Percentiles rank a stretch among this genome's conserved stretches.
Conservation (phyloP, 2,113 vertebrate species). For the Carassius auratus region DNA sequence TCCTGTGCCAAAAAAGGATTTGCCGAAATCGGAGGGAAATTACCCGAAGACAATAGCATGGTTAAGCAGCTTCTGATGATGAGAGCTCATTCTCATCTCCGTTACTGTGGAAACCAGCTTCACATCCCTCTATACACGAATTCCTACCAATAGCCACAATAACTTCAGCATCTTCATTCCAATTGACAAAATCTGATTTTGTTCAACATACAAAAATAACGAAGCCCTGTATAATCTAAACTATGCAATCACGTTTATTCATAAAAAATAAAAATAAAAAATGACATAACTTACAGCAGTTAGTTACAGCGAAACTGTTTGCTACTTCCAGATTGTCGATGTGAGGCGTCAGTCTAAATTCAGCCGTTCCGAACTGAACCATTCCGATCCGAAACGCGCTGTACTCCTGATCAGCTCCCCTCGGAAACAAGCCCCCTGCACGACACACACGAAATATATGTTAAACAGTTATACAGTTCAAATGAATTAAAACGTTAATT, state of each 20-base stretch:
- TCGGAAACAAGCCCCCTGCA: slow-evolving; percentile 94
- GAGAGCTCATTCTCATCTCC: slow-evolving; percentile 27
- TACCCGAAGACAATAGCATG: slow-evolving; percentile 13
- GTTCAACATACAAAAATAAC: not conserved
- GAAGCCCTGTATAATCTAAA: not conserved
- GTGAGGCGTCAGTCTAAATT: slow-evolving; percentile 95
- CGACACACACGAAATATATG: slow-evolving; percentile 42
- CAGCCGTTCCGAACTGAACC: slow-evolving; percentile 92
- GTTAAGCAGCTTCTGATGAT: slow-evolving; percentile 8
- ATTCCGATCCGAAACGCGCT: slow-evolving; percentile 98
- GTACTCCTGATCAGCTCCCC: slow-evolving; percentile 98
- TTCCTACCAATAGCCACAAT: not conserved
- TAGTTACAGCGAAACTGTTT: slow-evolving; percentile 98
- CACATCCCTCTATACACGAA: slow-evolving; percentile 44
- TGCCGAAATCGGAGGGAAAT: not conserved
- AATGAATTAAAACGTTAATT: slow-evolving; percentile 57
- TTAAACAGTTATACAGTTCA: slow-evolving; percentile 27
- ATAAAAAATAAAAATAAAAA: slow-evolving; percentile 6
- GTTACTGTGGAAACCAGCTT: slow-evolving; percentile 79
- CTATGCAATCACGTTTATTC: not conserved
- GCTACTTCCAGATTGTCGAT: slow-evolving; percentile 99
- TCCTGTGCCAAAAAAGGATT: not conserved
- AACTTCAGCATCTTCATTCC: slow-evolving; percentile 6
- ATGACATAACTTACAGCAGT: slow-evolving; percentile 89
- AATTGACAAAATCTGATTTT: not conserved